phyloP scores from a whole-genome alignment of 2,113 vertebrate genomes.

The Alectura lathami region DNA sequence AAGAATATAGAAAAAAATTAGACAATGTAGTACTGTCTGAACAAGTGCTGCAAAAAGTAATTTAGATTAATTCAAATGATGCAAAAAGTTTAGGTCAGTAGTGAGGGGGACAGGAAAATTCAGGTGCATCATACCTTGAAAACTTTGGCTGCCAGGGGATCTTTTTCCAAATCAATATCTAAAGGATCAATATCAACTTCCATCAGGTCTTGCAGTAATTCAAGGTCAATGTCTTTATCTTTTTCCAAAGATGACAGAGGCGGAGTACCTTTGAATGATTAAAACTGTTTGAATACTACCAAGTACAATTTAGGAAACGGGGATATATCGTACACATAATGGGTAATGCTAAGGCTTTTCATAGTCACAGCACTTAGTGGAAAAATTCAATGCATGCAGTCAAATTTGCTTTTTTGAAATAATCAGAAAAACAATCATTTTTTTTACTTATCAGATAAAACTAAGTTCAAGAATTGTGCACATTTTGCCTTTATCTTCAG shows the following conservation, averaged over 20 bases:
- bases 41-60: not conserved
- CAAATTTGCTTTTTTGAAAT: not conserved
- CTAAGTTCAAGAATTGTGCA: not conserved
- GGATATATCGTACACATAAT: slow-evolving; percentile 10
- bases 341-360: slow-evolving; percentile 56
- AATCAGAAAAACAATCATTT: not conserved
- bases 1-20: not conserved
- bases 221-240: slow-evolving; percentile 99
- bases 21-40: not conserved
- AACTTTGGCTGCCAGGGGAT: slow-evolving; percentile 99
- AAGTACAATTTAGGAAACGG: slow-evolving; percentile 21
- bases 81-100: not conserved
- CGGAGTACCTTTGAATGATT: slow-evolving; percentile 90
- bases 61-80: not conserved
- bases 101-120: not conserved
- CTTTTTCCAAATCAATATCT: slow-evolving; percentile 99
- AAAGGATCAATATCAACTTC: slow-evolving; percentile 99
- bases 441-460: not conserved
- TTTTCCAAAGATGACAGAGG: slow-evolving; percentile 98
- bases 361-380: not conserved
- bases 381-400: not conserved
- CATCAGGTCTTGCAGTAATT: slow-evolving; percentile 98
- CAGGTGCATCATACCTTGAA: slow-evolving; percentile 89
- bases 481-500: not conserved
- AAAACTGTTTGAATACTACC: slow-evolving; percentile 6